Evolutionary conservation across 2,888 invertebrate genomes (phyloP), one percentile per base, ranked within the genome.

Genomic region (Agrochola circellaris): DNA sequence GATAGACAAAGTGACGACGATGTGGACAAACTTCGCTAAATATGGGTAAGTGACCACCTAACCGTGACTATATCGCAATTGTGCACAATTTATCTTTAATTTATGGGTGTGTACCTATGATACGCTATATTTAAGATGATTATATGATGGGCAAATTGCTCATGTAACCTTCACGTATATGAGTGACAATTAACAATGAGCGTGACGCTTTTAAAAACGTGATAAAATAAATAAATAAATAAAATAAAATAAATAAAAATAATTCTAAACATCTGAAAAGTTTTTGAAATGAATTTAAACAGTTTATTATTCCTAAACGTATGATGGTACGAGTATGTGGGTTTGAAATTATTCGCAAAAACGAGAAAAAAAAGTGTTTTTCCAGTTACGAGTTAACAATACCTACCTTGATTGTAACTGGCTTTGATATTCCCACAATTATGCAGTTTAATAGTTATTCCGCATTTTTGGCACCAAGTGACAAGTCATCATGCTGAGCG

Each of bases 11-110:
- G 88, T 95, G 87, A 91, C 94, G 0, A 93, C 93, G 0, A 72
- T 95, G 88, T 95, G 95, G 95, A 95, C 95, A 0, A 95, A 95
- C 79, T 96, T 96, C 79, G 95, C 95, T 0, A 95, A 96, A 88
- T 93, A 91, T 84, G 93, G 95, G 95, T 94, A 77, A 90, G 92
- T 74, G 60, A 9, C 17, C 20, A 8, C n/a, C 13, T 56, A 56
- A n/a, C 13, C n/a, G n/a, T 69, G 30, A 62, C 6, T 1, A 42
- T 15, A 20, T 26, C n/a, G 17, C 3, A 20, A 65, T 56, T 23
- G 26, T 58, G 4, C 15, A 67, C 20, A 2, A 42, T 51, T 0
- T 13, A 51, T 30, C 15, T 38, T 51, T 17, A 73, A 0, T 51
- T 13, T 13, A 17, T 62, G 54, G 5, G 6, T 34, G 38, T 38